A percentile compares a stretch with the other conserved stretches of the same genome.
phyloP scores from a whole-genome alignment of 2,888 invertebrate genomes.

The Euzophera pinguis region DNA sequence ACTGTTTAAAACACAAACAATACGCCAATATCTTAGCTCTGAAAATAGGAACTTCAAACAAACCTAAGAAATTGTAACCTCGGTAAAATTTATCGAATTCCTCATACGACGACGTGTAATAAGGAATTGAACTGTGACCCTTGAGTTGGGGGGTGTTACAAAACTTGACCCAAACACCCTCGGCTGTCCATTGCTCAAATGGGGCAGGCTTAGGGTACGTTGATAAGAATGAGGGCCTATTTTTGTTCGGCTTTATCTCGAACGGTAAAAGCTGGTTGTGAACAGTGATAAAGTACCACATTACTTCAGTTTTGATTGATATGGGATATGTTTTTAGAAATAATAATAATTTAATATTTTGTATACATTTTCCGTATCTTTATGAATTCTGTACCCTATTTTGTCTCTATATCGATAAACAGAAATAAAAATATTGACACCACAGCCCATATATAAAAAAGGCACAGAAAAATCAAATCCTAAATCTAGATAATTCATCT shows the following conservation, averaged over 20 bases:
- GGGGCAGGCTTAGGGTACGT: neutral
- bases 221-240: conserved; percentile 3
- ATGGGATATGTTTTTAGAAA: too few relatives aligned
- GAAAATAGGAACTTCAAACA: neutral
- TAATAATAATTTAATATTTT: too few relatives aligned
- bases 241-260: conserved; percentile 5
- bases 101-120: neutral
- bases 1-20: too few relatives aligned
- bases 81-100: neutral
- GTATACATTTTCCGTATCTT: too few relatives aligned
- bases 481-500: too few relatives aligned
- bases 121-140: conserved; percentile 8
- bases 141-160: neutral
- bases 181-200: conserved; percentile 7
- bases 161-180: conserved; percentile 1
- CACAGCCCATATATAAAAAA: too few relatives aligned
- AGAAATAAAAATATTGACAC: too few relatives aligned
- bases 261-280: conserved; percentile 4
- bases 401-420: too few relatives aligned
- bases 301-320: conserved; percentile 4
- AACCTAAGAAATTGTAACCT: neutral
- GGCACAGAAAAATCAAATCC: too few relatives aligned
- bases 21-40: too few relatives aligned
- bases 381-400: too few relatives aligned
- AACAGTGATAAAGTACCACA: neutral